Base-by-base conservation (phyloP, 1,140 invertebrate species). In the Yoshiicerus persimilis region DNA sequence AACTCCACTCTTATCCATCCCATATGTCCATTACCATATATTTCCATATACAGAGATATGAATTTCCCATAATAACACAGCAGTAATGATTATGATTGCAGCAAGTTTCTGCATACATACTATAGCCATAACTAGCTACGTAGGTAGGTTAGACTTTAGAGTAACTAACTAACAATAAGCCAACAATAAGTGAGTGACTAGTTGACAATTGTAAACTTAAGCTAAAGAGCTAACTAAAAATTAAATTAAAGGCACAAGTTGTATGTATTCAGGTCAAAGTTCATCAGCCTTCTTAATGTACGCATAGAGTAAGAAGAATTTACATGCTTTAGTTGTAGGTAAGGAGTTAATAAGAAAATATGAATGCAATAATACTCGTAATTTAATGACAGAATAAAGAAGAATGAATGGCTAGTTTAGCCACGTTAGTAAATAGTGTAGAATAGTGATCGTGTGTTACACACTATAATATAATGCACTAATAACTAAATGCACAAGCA, bases 211-310 rank as follows among this genome's bases (percentile, higher is more conserved):
- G 27, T 66, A 66, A 64, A 20, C 20, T 66, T 25, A 66, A 66
- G 41, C 41, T n/a, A 56, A 56, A 56, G 47, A 56, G 47, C 13
- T 56, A 56, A 56, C 47, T 56, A 56, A 56, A 56, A 56, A 56
- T 56, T 30, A 70, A 70, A 70, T 27, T 70, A 70, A 70, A 30
- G 64, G 64, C 8, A 41, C 10, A 64, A 23, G 27, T 80, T 36
- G 20, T 87, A 70, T 88, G 87, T 85, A 88, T 84, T 88, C 80
- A 88, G 87, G 87, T 85, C 87, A 88, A 32, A 88, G 87, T 88
- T 88, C 87, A 84, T 88, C 87, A 88, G 80, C 77, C 87, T 84
- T 41, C 36, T 34, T 86, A 64, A 30, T 39, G 34, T 38, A 84
- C 83, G 83, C 23, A 27, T 30, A 41, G 4, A 84, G 27, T 80